phyloP scores from a whole-genome alignment of 2,888 invertebrate genomes.

The Catotricha subobsoleta region DNA sequence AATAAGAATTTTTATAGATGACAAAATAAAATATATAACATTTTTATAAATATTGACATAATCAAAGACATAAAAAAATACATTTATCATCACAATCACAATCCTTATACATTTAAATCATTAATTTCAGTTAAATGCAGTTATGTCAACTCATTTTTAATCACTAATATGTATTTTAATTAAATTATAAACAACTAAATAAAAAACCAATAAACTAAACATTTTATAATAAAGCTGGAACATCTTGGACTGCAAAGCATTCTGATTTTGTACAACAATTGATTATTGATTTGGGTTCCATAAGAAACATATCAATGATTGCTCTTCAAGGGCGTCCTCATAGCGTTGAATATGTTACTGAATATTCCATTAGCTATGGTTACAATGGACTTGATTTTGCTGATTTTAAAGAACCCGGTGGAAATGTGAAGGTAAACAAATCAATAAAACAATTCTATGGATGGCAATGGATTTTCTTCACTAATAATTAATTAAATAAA shows the following conservation, averaged over 20 bases:
- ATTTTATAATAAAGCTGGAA: slow-evolving; percentile 41
- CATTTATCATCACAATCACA: too few species aligned
- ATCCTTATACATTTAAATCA: too few species aligned
- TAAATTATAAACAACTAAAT: too few species aligned
- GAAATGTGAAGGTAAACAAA: slow-evolving; percentile 74
- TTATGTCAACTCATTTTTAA: too few species aligned
- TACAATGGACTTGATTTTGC: slow-evolving; percentile 78
- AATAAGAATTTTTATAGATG: too few species aligned
- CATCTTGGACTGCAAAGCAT: slow-evolving; percentile 81
- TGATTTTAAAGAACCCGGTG: slow-evolving; percentile 75
- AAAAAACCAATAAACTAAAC: background rate
- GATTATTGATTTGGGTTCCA: slow-evolving; percentile 70
- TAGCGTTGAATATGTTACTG: slow-evolving; percentile 80
- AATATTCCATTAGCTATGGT: slow-evolving; percentile 85
- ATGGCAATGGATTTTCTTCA: too few species aligned
- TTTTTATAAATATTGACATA: too few species aligned
- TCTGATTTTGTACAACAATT: slow-evolving; percentile 88
- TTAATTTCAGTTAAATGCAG: too few species aligned
- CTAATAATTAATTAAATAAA: background rate
- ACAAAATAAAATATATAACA: too few species aligned
- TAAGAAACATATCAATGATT: slow-evolving; percentile 76
- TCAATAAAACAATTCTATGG: too few species aligned
- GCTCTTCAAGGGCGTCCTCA: slow-evolving; percentile 81
- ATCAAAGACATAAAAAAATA: too few species aligned
- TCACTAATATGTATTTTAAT: too few species aligned